Conservation (phyloP, 2,113 vertebrate genomes). For the Pseudonaja textilis region DNA sequence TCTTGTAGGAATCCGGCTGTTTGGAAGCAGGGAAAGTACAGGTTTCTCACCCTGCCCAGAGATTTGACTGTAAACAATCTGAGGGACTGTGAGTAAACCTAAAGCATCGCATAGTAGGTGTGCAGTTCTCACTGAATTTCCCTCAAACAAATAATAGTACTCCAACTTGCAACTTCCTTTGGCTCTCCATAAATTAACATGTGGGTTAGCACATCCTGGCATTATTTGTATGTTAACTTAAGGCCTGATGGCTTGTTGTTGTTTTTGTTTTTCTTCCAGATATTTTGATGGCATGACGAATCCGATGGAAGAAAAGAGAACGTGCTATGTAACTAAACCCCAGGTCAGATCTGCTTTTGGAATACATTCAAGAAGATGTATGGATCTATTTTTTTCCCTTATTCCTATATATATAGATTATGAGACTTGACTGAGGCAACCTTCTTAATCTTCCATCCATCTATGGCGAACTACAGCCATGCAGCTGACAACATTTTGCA, state of each 20-base stretch:
- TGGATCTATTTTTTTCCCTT: slow-evolving; percentile 89
- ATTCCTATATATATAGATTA: slow-evolving; percentile 91
- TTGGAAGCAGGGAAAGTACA: slow-evolving; percentile 58
- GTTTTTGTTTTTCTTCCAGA: slow-evolving; percentile 62
- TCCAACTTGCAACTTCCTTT: slow-evolving; percentile 74
- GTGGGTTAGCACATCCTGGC: slow-evolving; percentile 71
- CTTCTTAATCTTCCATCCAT: slow-evolving; percentile 98
- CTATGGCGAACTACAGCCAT: slow-evolving; percentile 99
- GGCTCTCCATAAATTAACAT: slow-evolving; percentile 70
- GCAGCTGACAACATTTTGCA: slow-evolving; percentile 99
- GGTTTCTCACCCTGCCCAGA: slow-evolving; percentile 47
- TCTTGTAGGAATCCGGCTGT: slow-evolving; percentile 52
- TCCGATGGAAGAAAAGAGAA: slow-evolving; percentile 73
- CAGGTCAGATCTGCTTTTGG: slow-evolving; percentile 85
- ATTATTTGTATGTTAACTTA: slow-evolving; percentile 74
- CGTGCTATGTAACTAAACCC: slow-evolving; percentile 73
- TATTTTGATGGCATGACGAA: slow-evolving; percentile 80
- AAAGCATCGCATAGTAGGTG: slow-evolving; percentile 47
- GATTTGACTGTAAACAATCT: slow-evolving; percentile 50
- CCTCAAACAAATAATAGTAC: slow-evolving; percentile 70
- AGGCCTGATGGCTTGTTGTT: slow-evolving; percentile 75
- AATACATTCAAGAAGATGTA: slow-evolving; percentile 96
- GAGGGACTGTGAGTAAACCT: slow-evolving; percentile 49
- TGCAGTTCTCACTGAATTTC: slow-evolving; percentile 29
- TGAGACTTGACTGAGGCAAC: slow-evolving; percentile 98